Percentiles rank a stretch among this genome's conserved stretches.
Conservation (phyloP, 1,140 invertebrate genomes). For the Rhagoletis zephyria region DNA sequence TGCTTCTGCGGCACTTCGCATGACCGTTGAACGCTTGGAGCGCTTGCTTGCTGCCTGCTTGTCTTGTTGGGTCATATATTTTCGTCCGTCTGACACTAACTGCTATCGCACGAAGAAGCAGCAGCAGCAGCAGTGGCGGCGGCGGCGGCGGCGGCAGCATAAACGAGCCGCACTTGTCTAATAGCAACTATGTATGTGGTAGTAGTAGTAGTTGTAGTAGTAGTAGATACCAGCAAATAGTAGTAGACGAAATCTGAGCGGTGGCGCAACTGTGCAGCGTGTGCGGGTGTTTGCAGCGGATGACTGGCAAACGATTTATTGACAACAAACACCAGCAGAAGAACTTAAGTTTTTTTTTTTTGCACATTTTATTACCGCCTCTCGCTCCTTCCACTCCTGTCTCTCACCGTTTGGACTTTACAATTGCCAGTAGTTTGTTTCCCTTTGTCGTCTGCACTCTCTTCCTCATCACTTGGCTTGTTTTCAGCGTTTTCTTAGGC, state of each 20-base stretch:
- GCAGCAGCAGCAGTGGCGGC: conserved; percentile 21
- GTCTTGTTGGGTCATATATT: conserved; percentile 66
- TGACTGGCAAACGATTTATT: conserved; percentile 50
- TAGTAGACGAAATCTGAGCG: not conserved
- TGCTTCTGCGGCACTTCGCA: not conserved
- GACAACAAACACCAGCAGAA: conserved; percentile 45
- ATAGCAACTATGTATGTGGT: not conserved
- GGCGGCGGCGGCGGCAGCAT: not conserved
- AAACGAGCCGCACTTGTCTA: conserved; percentile 20
- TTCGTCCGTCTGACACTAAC: conserved; percentile 72
- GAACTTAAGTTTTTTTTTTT: not conserved
- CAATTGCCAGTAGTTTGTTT: conserved; percentile 24
- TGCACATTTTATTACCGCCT: not conserved
- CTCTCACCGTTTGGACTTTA: not conserved
- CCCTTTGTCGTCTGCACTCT: not conserved
- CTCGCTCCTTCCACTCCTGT: not conserved
- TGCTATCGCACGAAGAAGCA: conserved; percentile 67
- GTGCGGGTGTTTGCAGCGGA: conserved; percentile 3
- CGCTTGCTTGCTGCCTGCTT: conserved; percentile 3
- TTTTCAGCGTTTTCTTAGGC: not conserved
- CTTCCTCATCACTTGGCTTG: not conserved
- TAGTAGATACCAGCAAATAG: not conserved
- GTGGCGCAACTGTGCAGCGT: not conserved
- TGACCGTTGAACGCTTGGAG: not conserved
- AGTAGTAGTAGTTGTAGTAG: not conserved